Base-by-base conservation (phyloP, 1,140 invertebrate species). In the Dryas iulia region DNA sequence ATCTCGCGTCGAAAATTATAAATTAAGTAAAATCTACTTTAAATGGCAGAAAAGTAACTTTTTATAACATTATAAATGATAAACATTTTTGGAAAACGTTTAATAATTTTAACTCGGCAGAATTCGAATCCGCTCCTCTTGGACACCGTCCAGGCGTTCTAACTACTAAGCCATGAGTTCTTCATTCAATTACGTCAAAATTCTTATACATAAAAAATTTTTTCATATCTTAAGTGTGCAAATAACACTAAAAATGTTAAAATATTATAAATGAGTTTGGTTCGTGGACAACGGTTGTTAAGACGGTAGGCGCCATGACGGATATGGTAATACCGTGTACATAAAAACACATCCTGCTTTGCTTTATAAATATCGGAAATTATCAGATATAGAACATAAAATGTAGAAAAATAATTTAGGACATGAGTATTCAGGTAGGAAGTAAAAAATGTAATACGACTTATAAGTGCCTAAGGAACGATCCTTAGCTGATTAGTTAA, bases 281-380 rank as follows among this genome's bases (percentile, higher is more conserved):
- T 47, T 21, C 39, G 39, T 47, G 39, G 39, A 47, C 39, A 47
- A 47, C 39, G 39, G 39, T 47, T 47, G 39, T 47, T 47, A 47
- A 47, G 39, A 21, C 6, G 39, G 39, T 18, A 47, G 39, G 39
- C 39, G 39, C 39, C 39, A 21, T 47, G 14, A 47, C 39, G 39
- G 39, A 47, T 47, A 47, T 21, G 39, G 39, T 21, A 47, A 47
- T 47, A 47, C 18, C 18, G 18, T 21, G 39, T 21, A 47, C 39
- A 47, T 47, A 47, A 47, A 47, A 18, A 47, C 39, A 47, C 39
- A 47, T 47, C 39, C 18, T 47, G 39, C 39, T 47, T 47, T 47
- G 39, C 39, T 47, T 47, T 47, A 47, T 47, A 47, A 47, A 47
- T 47, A 47, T 47, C 18, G 39, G 18, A 47, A 47, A 47, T 47